Conservation (phyloP, 2,113 vertebrate species). For the Dromiciops gliroides region DNA sequence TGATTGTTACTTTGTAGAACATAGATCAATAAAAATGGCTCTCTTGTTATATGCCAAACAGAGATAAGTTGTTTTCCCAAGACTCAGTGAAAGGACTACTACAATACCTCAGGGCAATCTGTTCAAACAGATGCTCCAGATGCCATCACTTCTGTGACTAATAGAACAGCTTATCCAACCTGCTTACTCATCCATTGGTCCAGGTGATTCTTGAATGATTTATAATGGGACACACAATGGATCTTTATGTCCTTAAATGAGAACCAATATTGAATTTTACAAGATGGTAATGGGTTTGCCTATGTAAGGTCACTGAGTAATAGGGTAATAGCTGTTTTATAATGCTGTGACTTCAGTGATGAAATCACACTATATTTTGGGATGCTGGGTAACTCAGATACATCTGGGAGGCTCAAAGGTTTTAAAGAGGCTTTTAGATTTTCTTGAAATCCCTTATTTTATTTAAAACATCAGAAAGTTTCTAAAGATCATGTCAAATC, state of each 20-base stretch:
- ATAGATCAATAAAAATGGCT: not conserved
- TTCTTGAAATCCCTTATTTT: not conserved
- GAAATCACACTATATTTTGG: slow-evolving; percentile 10
- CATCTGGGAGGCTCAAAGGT: slow-evolving; percentile 9
- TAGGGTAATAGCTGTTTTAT: slow-evolving; percentile 32
- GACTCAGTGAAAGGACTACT: not conserved
- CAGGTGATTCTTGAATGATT: slow-evolving; percentile 35
- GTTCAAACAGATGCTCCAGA: slow-evolving; percentile 34
- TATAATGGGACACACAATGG: slow-evolving; percentile 7
- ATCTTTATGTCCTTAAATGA: slow-evolving; percentile 47
- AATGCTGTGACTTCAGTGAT: not conserved
- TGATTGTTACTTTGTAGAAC: not conserved
- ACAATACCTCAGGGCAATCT: not conserved
- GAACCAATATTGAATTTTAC: not conserved
- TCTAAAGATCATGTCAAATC: slow-evolving; percentile 7
- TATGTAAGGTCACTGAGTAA: slow-evolving; percentile 49
- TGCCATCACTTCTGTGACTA: slow-evolving; percentile 55
- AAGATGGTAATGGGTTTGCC: slow-evolving; percentile 35
- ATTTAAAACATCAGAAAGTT: not conserved
- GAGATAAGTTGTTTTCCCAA: not conserved
- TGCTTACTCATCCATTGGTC: slow-evolving; percentile 23
- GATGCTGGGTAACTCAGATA: not conserved
- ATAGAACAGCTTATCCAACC: slow-evolving; percentile 20
- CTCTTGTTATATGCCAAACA: not conserved
- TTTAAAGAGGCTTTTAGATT: not conserved